Evolutionary conservation across 2,797 vertebrate species (phyloP), one percentile per base, ranked within the genome.

Genomic region (Rhynchotus rufescens): DNA sequence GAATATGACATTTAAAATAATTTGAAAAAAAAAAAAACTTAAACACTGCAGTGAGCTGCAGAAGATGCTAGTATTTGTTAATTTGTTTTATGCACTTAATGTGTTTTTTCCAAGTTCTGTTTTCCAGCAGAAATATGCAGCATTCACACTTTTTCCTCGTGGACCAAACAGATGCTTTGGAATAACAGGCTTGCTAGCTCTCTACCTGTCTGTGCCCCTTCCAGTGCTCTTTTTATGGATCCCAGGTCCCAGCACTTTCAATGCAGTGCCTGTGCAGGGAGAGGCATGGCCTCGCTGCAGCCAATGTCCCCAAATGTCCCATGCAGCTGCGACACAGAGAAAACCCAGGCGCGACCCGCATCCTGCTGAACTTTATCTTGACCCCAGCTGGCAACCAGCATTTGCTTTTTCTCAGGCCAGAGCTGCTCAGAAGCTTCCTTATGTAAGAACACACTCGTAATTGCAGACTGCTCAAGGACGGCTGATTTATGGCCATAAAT

Each of bases 351-450:
- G 10, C 13, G 59, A 83, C 45, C 15, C 34, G 66, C 22, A 5
- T 54, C 45, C 49, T 36, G 59, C 47, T 51, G 62, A 67, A 42
- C 42, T 92, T 62, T 15, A 4, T 30, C 65, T 93, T 86, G 42
- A 75, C 59, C 30, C 73, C 66, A 78, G 80, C 56, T 92, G 74
- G 80, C 47, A 78, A 57, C 62, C 59, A 52, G 15, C 9, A 14
- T 54, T 65, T 75, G 22, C 5, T 23, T 32, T 80, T 28, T 5
- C 28, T 78, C 45, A 60, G 56, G 51, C 80, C 78, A 20, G 69
- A 92, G 71, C 86, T 94, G 76, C 51, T 92, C n/a, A 59, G 84
- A 59, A 75, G 36, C n/a, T 86, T 84, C 68, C 78, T 77, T 57
- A 30, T 45, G 83, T 40, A 89, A 85, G 84, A 87, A 11, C 66